phyloP scores from a whole-genome alignment of 2,797 vertebrate species.

The Sebastolobus alascanus region DNA sequence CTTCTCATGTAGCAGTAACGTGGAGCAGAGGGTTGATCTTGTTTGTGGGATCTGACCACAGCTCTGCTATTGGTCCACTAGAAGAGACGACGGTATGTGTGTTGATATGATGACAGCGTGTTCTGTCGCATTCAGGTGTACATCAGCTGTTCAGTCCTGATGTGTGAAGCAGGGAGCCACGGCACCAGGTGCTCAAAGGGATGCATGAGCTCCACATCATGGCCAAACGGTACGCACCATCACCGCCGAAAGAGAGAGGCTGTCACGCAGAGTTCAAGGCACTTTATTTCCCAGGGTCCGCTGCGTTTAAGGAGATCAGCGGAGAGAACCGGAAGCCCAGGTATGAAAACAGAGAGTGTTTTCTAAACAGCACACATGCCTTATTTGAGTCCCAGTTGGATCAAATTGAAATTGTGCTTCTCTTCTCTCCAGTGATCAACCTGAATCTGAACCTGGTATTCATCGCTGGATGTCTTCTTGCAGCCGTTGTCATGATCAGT shows the following conservation, averaged over 20 bases:
- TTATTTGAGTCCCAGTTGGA: neutral
- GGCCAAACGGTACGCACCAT: fast-evolving
- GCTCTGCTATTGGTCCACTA: neutral
- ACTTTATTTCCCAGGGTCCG: slow-evolving; percentile 85
- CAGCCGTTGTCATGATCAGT: slow-evolving; percentile 61
- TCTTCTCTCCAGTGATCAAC: slow-evolving; percentile 48
- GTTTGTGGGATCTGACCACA: neutral
- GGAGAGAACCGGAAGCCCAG: slow-evolving; percentile 18
- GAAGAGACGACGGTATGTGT: fast-evolving
- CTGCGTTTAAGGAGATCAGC: slow-evolving; percentile 66
- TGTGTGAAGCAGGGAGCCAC: slow-evolving; percentile 72
- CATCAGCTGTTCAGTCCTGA: slow-evolving; percentile 82
- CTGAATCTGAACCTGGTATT: slow-evolving; percentile 75
- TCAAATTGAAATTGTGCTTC: neutral
- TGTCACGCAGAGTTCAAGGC: slow-evolving; percentile 57
- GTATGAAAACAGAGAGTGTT: slow-evolving; percentile 34
- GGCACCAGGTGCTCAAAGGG: slow-evolving; percentile 75
- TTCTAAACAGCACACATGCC: neutral
- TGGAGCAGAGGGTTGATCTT: too few relatives aligned
- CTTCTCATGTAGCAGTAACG: too few relatives aligned
- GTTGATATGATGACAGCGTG: neutral
- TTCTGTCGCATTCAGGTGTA: slow-evolving; percentile 74
- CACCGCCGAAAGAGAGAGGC: slow-evolving; percentile 64
- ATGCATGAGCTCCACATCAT: slow-evolving; percentile 46
- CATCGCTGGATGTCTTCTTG: slow-evolving; percentile 72